Conservation (phyloP, 2,888 invertebrate genomes). For the Kuschelorhynchus macadamiae region DNA sequence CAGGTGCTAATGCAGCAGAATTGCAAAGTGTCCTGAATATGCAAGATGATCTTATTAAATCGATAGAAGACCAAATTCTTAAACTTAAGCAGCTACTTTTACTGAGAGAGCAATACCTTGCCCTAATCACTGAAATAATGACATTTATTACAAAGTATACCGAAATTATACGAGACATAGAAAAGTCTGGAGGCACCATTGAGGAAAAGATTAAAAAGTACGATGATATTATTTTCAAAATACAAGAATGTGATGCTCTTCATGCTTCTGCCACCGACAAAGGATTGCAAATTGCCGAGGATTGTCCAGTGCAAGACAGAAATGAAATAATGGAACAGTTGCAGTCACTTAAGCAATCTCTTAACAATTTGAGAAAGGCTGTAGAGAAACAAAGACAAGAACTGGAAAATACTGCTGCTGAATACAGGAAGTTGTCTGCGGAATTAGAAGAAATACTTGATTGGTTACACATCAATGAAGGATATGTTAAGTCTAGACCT, state of each 20-base stretch:
- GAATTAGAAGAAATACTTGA: slow-evolving; percentile 88
- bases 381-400: slow-evolving; percentile 91
- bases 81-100: slow-evolving; percentile 83
- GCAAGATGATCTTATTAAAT: slow-evolving; percentile 88
- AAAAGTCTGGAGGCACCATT: slow-evolving; percentile 84
- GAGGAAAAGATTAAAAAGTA: slow-evolving; percentile 91
- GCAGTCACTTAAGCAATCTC: slow-evolving; percentile 88
- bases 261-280: slow-evolving; percentile 91
- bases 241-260: slow-evolving; percentile 91
- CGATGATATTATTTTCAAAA: slow-evolving; percentile 87
- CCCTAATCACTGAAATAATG: slow-evolving; percentile 88
- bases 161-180: slow-evolving; percentile 87
- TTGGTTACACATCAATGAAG: slow-evolving; percentile 87
- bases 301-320: slow-evolving; percentile 89
- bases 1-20: slow-evolving; percentile 83
- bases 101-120: slow-evolving; percentile 90
- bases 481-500: slow-evolving; percentile 85
- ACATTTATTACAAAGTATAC: slow-evolving; percentile 90
- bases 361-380: slow-evolving; percentile 82
- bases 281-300: slow-evolving; percentile 92
- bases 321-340: slow-evolving; percentile 90
- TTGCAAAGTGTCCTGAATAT: slow-evolving; percentile 83
- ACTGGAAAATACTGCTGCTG: slow-evolving; percentile 89
- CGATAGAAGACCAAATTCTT: slow-evolving; percentile 89
- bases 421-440: slow-evolving; percentile 86